Conservation (phyloP, 2,888 invertebrate genomes). For the Noctua janthina region DNA sequence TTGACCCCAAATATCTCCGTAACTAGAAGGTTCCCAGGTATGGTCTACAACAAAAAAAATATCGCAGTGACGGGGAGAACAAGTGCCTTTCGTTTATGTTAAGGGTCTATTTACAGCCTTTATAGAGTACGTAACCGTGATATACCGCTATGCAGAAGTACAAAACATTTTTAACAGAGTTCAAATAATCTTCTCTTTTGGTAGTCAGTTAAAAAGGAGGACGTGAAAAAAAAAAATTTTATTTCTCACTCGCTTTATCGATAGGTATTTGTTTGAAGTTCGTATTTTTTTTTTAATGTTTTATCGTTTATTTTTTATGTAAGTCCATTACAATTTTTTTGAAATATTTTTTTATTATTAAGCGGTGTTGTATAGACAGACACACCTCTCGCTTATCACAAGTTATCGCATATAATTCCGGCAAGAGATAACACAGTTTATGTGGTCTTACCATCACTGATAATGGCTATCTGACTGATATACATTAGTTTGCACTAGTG, state of each 20-base stretch:
- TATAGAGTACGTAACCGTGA: neutral
- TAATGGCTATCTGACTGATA: slow-evolving; percentile 38
- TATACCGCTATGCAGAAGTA: neutral
- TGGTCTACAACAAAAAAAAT: too few species aligned
- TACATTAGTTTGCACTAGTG: slow-evolving; percentile 28
- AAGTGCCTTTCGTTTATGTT: too few species aligned
- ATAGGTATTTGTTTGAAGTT: neutral
- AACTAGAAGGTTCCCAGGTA: too few species aligned
- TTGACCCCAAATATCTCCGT: too few species aligned
- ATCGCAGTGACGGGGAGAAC: too few species aligned
- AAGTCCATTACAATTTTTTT: too few species aligned
- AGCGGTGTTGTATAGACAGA: slow-evolving; percentile 21
- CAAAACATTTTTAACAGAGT: neutral
- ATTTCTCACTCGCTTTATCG: neutral
- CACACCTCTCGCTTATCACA: slow-evolving; percentile 56
- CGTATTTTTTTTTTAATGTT: too few species aligned
- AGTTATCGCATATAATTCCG: slow-evolving; percentile 36
- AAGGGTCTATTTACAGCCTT: too few species aligned
- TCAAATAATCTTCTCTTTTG: neutral
- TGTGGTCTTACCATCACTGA: slow-evolving; percentile 48
- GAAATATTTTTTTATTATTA: neutral
- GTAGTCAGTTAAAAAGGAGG: neutral
- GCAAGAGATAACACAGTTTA: slow-evolving; percentile 42
- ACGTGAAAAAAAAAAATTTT: neutral
- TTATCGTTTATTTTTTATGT: too few species aligned